A percentile compares a stretch with the other conserved stretches of the same genome.
phyloP scores from a whole-genome alignment of 2,888 invertebrate species.

The Polia nebulosa region DNA sequence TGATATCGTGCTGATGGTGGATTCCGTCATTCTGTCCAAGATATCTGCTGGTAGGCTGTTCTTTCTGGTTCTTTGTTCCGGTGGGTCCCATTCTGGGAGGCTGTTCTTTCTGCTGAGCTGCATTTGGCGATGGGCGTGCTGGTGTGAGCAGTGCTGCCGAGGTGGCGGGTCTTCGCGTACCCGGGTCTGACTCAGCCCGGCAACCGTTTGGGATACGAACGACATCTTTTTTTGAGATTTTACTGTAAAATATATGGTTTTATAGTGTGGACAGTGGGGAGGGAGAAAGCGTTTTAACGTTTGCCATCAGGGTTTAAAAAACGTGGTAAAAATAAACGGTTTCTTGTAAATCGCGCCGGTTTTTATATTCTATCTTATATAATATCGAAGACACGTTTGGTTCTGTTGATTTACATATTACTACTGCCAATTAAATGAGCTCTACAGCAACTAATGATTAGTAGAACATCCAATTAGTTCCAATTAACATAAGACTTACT shows the following conservation, averaged over 20 bases:
- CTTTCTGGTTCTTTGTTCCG: conserved; percentile 84
- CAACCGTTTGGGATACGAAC: conserved; percentile 91
- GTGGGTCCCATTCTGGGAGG: conserved; percentile 89
- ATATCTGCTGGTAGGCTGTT: conserved; percentile 88
- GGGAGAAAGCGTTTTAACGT: conserved; percentile 8
- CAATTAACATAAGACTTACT: conserved; percentile 26
- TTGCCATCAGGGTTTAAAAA: conserved; percentile 2
- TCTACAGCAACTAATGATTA: conserved; percentile 2
- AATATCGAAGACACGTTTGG: neutral
- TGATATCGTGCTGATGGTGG: conserved; percentile 71
- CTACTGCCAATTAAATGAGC: conserved; percentile 9
- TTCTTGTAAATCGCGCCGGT: neutral
- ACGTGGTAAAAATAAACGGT: conserved; percentile 7
- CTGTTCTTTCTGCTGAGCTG: conserved; percentile 88
- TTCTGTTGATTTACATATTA: neutral
- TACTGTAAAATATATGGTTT: conserved; percentile 76
- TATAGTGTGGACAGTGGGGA: conserved; percentile 45
- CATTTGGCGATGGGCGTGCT: conserved; percentile 84
- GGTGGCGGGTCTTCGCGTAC: conserved; percentile 84
- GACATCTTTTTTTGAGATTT: conserved; percentile 81
- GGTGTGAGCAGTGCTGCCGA: conserved; percentile 88
- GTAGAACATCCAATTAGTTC: conserved; percentile 40
- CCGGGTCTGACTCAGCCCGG: conserved; percentile 87
- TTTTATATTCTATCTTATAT: neutral
- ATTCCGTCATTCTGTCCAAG: conserved; percentile 80